Conservation (phyloP, 2,888 invertebrate genomes). For the Osmoderma eremita region DNA sequence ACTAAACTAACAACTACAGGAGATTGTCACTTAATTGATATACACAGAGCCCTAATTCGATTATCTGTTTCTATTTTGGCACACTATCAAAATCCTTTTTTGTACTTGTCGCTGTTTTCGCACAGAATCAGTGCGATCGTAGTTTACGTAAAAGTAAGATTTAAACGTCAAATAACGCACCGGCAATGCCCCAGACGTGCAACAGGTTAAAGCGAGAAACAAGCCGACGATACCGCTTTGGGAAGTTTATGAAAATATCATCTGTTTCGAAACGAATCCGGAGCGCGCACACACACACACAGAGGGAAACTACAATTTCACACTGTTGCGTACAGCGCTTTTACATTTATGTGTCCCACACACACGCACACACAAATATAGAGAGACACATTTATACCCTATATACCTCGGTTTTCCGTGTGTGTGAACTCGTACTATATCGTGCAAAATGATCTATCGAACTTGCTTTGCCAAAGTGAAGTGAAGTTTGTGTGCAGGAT, state of each 20-base stretch:
- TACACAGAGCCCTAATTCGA: background rate
- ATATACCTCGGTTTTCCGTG: background rate
- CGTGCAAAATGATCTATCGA: constrained; percentile 60
- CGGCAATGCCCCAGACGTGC: constrained; percentile 36
- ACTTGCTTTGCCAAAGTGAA: constrained; percentile 61
- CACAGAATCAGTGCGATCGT: background rate
- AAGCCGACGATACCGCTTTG: constrained; percentile 27
- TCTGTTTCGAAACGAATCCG: constrained; percentile 20
- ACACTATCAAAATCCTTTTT: background rate
- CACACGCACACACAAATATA: constrained; percentile 12
- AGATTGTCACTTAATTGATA: constrained; percentile 20
- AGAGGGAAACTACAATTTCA: background rate
- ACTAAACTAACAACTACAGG: constrained; percentile 21
- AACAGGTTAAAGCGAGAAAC: constrained; percentile 42
- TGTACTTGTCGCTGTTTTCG: no score
- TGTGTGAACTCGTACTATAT: constrained; percentile 28
- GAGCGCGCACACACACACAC: constrained; percentile 8
- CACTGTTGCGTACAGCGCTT: background rate
- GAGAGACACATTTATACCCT: background rate
- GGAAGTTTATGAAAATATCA: constrained; percentile 36
- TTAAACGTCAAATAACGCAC: constrained; percentile 6
- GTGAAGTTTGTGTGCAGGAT: constrained; percentile 57
- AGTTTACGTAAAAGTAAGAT: constrained; percentile 8
- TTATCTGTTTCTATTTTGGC: no score
- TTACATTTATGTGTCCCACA: constrained; percentile 6